phyloP scores from a whole-genome alignment of 2,888 invertebrate genomes.

The Lathronympha strigana region DNA sequence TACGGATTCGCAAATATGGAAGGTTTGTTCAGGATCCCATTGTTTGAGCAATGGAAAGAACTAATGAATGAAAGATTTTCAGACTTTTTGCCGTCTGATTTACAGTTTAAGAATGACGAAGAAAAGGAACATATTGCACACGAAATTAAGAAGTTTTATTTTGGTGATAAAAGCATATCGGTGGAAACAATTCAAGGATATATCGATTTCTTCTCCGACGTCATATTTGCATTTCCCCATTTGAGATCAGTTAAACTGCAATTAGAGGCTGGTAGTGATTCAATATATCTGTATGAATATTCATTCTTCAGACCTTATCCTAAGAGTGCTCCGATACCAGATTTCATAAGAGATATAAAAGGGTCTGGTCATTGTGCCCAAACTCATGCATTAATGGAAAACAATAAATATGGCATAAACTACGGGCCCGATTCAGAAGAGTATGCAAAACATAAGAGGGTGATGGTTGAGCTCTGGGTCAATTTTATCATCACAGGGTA shows the following conservation, averaged over 20 bases:
- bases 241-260: conserved; percentile 17
- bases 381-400: background rate
- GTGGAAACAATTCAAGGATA: conserved; percentile 1
- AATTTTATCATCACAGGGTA: conserved; percentile 30
- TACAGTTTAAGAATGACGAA: conserved; percentile 54
- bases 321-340: background rate
- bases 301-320: conserved; percentile 9
- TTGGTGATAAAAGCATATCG: conserved; percentile 50
- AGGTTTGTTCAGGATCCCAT: conserved; percentile 50
- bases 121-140: conserved; percentile 54
- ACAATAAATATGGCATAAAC: background rate
- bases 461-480: conserved; percentile 16
- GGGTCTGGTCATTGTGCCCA: conserved; percentile 25
- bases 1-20: conserved; percentile 59
- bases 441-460: background rate
- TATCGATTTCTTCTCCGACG: conserved; percentile 53
- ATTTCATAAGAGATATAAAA: background rate
- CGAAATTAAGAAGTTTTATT: conserved; percentile 57
- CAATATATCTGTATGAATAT: conserved; percentile 30
- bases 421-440: background rate
- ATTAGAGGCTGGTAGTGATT: conserved; percentile 25
- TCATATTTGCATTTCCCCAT: conserved; percentile 6
- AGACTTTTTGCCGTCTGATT: conserved; percentile 63
- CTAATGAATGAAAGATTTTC: conserved; percentile 63
- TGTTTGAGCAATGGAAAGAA: conserved; percentile 54